Conservation (phyloP, 2,797 vertebrate genomes). For the Sylvia borin region DNA sequence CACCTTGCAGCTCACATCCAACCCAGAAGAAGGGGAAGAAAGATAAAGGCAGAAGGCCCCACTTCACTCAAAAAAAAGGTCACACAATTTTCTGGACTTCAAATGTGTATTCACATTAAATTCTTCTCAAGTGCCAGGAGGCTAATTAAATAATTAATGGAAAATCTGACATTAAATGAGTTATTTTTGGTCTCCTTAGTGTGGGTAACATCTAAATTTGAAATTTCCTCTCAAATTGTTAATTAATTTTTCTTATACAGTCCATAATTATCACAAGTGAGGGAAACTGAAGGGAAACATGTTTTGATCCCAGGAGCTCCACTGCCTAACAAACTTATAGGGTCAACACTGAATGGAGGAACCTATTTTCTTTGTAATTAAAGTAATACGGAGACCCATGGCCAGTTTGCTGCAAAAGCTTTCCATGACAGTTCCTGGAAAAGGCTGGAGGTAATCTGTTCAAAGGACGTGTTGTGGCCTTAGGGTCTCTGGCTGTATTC, state of each 20-base stretch:
- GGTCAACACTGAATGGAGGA: background rate
- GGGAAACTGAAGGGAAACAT: background rate
- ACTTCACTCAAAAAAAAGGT: background rate
- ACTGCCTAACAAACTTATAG: background rate
- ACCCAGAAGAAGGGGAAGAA: background rate
- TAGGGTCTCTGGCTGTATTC: background rate
- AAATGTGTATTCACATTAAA: background rate
- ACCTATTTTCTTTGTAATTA: background rate
- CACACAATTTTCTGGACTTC: background rate
- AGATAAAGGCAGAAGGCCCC: background rate
- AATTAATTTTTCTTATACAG: slow-evolving; percentile 44
- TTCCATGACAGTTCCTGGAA: background rate
- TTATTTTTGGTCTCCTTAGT: slow-evolving; percentile 14
- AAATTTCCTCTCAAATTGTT: slow-evolving; percentile 32
- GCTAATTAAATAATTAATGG: slow-evolving; percentile 5
- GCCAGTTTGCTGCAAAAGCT: background rate
- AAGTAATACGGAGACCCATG: background rate
- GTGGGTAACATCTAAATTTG: slow-evolving; percentile 1
- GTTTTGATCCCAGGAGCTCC: background rate
- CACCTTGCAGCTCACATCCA: background rate
- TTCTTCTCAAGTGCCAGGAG: background rate
- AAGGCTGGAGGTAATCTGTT: background rate
- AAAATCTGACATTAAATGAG: slow-evolving; percentile 29
- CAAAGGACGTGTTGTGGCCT: background rate
- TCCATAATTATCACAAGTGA: background rate